These are phyloP conservation scores for Rhysida immarginata DNA, from an alignment of 1,140 invertebrate genomes.

Conservation along the genomic window DNA sequence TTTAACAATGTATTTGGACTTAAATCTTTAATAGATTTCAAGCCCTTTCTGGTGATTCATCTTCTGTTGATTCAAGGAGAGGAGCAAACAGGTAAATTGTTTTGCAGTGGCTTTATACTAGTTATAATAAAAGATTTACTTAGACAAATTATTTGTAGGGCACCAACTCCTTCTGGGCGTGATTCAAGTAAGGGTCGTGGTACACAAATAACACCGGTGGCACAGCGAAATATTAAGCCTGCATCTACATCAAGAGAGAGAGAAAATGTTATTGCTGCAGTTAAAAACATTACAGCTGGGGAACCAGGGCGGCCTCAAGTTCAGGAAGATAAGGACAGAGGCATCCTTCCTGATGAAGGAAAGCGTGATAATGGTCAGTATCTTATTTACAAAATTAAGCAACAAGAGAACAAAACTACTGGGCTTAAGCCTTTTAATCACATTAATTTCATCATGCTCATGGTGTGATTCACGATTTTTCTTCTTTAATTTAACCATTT, in stretches of 20 bases:
- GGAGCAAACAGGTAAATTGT: background rate
- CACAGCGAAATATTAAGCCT: background rate
- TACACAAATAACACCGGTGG: background rate
- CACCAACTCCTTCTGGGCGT: conserved; percentile 21
- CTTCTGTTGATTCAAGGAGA: background rate
- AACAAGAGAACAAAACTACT: too few species aligned
- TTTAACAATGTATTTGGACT: too few species aligned
- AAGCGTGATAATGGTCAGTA: too few species aligned
- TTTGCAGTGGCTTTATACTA: too few species aligned
- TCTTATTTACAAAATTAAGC: too few species aligned
- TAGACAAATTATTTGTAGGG: too few species aligned
- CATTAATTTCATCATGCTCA: too few species aligned
- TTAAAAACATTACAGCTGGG: background rate
- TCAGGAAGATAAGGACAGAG: background rate
- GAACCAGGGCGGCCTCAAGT: background rate
- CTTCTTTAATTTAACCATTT: too few species aligned
- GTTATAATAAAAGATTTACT: too few species aligned
- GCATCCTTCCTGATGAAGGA: background rate
- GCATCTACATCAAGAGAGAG: background rate
- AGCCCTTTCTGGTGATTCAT: background rate
- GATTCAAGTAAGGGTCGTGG: conserved; percentile 18
- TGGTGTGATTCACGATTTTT: conserved; percentile 15
- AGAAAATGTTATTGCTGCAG: background rate
- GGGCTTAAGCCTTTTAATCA: too few species aligned
- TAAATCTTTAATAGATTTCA: too few species aligned